Evolutionary conservation across 2,113 vertebrate genomes (phyloP).

Genomic region (Chloebia gouldiae): DNA sequence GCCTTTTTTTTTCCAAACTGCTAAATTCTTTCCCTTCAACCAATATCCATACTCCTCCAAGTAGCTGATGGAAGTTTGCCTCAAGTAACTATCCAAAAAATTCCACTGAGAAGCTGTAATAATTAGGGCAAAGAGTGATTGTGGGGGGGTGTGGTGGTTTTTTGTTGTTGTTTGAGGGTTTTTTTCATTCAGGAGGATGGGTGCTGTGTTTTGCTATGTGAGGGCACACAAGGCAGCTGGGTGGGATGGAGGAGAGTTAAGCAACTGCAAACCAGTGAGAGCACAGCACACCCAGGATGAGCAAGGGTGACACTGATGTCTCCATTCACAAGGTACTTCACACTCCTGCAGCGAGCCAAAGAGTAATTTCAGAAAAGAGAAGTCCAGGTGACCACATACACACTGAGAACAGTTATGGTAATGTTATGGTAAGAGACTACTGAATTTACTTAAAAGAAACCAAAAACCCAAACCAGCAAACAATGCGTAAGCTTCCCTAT

Average conservation of each 20-base stretch:
- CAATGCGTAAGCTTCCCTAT: background rate
- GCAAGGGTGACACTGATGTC: background rate
- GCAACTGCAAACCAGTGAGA: background rate
- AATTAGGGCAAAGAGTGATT: background rate
- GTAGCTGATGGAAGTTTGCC: background rate
- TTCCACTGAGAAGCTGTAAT: background rate
- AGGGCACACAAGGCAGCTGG: background rate
- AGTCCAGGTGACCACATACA: background rate
- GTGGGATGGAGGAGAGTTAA: background rate
- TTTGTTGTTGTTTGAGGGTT: background rate
- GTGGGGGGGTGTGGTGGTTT: accelerated
- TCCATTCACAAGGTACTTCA: background rate
- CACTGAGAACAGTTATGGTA: background rate
- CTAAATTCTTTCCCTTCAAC: background rate
- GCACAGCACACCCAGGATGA: background rate
- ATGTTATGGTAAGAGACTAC: background rate
- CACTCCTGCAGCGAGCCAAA: accelerated
- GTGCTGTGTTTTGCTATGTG: background rate
- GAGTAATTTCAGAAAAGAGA: background rate
- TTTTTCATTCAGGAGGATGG: background rate
- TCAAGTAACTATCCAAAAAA: background rate
- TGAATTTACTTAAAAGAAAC: accelerated
- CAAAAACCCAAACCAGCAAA: background rate
- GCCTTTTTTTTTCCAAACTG: background rate
- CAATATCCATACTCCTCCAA: background rate